Evolutionary conservation across 2,888 invertebrate species (phyloP).

Genomic region (Trissolcus brochymenae): DNA sequence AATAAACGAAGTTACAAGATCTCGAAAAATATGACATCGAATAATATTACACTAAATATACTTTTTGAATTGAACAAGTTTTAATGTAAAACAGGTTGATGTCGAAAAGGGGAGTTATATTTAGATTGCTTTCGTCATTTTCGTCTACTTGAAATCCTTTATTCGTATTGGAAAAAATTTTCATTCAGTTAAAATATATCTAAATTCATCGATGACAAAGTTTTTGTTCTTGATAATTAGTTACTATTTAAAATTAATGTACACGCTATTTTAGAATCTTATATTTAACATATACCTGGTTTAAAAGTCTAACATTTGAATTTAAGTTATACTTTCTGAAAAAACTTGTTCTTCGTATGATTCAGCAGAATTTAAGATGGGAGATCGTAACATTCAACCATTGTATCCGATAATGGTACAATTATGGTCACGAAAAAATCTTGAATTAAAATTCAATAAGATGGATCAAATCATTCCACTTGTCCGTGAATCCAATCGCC

Average conservation of each 20-base stretch:
- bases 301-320: constrained; percentile 18
- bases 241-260: background rate
- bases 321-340: constrained; percentile 19
- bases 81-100: constrained; percentile 11
- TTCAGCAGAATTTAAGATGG: constrained; percentile 39
- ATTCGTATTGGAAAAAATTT: no score
- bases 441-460: constrained; percentile 36
- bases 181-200: no score
- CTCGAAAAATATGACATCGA: constrained; percentile 22
- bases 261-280: background rate
- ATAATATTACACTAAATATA: constrained; percentile 18
- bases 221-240: background rate
- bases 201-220: no score
- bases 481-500: constrained; percentile 12
- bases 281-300: constrained; percentile 10
- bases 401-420: constrained; percentile 33
- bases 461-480: constrained; percentile 27
- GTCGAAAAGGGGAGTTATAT: background rate
- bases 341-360: constrained; percentile 41
- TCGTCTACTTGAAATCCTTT: background rate
- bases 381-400: constrained; percentile 18
- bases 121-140: background rate
- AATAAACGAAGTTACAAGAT: constrained; percentile 20
- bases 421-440: constrained; percentile 35
- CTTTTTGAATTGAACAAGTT: constrained; percentile 4